A percentile compares a stretch with the other conserved stretches of the same genome.
Conservation (phyloP, 2,797 vertebrate genomes). For the Alfaro cultratus region DNA sequence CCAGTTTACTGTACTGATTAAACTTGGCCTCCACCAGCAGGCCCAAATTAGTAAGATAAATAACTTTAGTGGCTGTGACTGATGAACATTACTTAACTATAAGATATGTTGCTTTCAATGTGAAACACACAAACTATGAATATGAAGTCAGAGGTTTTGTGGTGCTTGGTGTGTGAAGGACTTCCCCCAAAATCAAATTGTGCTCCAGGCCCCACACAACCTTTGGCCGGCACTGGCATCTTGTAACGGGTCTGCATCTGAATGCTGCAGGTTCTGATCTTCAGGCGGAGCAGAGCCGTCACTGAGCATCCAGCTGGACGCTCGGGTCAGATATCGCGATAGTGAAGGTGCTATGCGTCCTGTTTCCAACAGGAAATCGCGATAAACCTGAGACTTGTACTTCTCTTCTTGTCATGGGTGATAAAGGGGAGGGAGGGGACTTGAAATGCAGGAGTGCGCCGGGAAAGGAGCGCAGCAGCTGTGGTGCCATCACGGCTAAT, state of each 20-base stretch:
- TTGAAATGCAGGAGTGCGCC: not conserved
- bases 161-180: not conserved
- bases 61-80: not conserved
- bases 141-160: not conserved
- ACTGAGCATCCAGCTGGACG: not conserved
- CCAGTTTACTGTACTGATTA: not conserved
- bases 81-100: not conserved
- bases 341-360: not conserved
- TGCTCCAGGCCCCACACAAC: not conserved
- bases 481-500: slow-evolving; percentile 62
- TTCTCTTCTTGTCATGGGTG: not conserved
- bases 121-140: not conserved
- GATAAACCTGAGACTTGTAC: not conserved
- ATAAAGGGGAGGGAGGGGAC: not conserved
- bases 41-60: not conserved
- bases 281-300: not conserved
- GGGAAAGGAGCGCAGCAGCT: slow-evolving; percentile 34
- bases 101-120: not conserved
- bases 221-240: slow-evolving; percentile 2
- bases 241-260: not conserved
- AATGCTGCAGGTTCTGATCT: not conserved
- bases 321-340: not conserved
- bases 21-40: not conserved
- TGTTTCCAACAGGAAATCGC: not conserved
- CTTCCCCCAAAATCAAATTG: not conserved